Conservation (phyloP, 2,797 vertebrate genomes). For the Pristis pectinata region DNA sequence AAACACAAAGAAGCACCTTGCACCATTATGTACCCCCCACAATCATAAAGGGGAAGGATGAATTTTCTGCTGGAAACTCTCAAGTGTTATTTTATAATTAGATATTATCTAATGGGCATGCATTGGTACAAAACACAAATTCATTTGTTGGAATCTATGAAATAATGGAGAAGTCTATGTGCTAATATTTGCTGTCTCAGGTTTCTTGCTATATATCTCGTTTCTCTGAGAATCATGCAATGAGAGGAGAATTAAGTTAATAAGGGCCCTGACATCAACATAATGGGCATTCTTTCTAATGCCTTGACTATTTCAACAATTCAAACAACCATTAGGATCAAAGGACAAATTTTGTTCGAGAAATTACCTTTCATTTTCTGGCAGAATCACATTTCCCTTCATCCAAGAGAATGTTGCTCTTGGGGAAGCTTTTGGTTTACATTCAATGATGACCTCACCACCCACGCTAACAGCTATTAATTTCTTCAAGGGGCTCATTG, state of each 20-base stretch:
- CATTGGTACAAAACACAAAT: not conserved
- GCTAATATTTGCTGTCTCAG: not conserved
- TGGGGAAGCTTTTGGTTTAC: constrained; percentile 84
- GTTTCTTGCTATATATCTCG: not conserved
- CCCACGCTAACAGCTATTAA: constrained; percentile 79
- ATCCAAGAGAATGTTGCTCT: constrained; percentile 81
- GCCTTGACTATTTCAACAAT: not conserved
- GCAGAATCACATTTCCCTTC: constrained; percentile 75
- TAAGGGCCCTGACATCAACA: not conserved
- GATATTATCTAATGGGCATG: not conserved
- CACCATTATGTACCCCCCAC: not conserved
- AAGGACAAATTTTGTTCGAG: not conserved
- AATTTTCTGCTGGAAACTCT: not conserved
- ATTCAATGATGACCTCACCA: constrained; percentile 80
- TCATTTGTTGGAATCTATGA: not conserved
- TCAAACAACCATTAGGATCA: not conserved
- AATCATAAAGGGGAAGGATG: not conserved
- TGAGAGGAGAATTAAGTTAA: not conserved
- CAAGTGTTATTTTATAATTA: not conserved
- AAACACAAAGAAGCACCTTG: not conserved
- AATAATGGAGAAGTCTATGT: too few relatives aligned
- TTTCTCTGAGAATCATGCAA: not conserved
- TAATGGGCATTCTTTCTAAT: not conserved
- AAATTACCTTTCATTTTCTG: constrained; percentile 77
- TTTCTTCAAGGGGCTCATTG: constrained; percentile 74